Evolutionary conservation across 1,140 invertebrate genomes (phyloP), one percentile per base, ranked within the genome.

Genomic region (Delia radicum): DNA sequence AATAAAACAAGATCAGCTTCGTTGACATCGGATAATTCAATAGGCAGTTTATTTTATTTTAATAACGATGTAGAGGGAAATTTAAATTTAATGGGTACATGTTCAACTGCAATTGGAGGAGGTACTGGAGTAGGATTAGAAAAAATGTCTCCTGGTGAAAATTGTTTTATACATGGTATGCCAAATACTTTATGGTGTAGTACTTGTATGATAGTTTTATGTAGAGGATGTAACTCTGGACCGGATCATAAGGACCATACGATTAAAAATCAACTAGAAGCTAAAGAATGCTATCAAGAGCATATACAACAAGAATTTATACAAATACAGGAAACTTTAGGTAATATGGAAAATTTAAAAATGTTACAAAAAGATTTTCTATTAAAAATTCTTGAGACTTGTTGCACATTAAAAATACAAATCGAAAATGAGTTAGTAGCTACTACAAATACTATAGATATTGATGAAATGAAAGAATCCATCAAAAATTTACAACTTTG

Each of bases 151-250:
- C 81, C 29, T 74, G 10, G 75, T 62, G 8, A 77, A 81, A 91
- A 91, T 80, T 93, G 93, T 83, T 89, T 91, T 80, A 90, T 90
- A 69, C 93, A 93, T 83, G 91, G 90, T 61, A 92, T 93, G 91
- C 92, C 93, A 24, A 84, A 91, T 75, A 90, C 91, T 29, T 85
- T 92, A 18, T 94, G 92, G 92, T 94, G 93, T 82, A 89, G 89
- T 74, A 90, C 88, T n/a, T 94, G 93, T 81, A 89, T 89, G 65
- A 86, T 86, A 24, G 86, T 89, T 26, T 86, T 93, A 15, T 94
- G 93, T 80, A 88, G 90, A 75, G 91, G 90, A 7, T 94, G 93
- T 81, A 90, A 91, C 3, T 88, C 89, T 18, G 90, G 89, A 10
- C 87, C 89, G 62, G 90, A 92, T 73, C 92, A 93, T 78, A 85